Base-by-base conservation (phyloP, 2,888 invertebrate genomes). In the Caenorhabditis drosophilae region DNA sequence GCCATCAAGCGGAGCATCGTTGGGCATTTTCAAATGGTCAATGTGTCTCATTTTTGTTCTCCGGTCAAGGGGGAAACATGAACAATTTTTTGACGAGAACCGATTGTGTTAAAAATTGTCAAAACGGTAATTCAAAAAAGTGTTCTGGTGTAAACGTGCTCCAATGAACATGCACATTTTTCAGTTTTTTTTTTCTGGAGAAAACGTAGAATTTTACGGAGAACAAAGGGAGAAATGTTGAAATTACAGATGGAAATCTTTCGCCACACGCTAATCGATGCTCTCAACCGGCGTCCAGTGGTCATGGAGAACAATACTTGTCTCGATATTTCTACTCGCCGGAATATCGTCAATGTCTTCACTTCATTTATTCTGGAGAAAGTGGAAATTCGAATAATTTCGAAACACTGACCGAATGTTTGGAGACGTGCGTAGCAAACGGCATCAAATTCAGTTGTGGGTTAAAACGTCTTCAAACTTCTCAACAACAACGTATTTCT, bases 81-180 rank as follows among this genome's bases (percentile, higher is more conserved):
- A 78, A 78, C 59, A 78, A 78, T 49, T 78, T 76, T 48, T 40
- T 76, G 55, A 70, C 66, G 9, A 53, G 63, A 36, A 61, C 38
- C 16, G 75, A 73, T 23, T 78, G 78, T 42, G 61, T 70, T 26
- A 54, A 50, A 12, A 60, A 63, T 18, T 78, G 78, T 50, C 64
- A 69, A 57, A 56, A 70, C 73, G 40, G 12, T 7, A 4, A 36
- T 31, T 31, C 12, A n/a, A n/a, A n/a, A n/a, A n/a, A n/a, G n/a
- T n/a, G n/a, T n/a, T n/a, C n/a, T n/a, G n/a, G n/a, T n/a, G n/a
- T n/a, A n/a, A n/a, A n/a, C n/a, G n/a, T n/a, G n/a, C n/a, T n/a
- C n/a, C n/a, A n/a, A n/a, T n/a, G n/a, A n/a, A n/a, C n/a, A n/a
- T n/a, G n/a, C n/a, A n/a, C n/a, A n/a, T n/a, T n/a, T n/a, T n/a